These are phyloP conservation scores for Halictus ligatus DNA, from an alignment of 2,888 invertebrate genomes.

Conservation along the genomic window DNA sequence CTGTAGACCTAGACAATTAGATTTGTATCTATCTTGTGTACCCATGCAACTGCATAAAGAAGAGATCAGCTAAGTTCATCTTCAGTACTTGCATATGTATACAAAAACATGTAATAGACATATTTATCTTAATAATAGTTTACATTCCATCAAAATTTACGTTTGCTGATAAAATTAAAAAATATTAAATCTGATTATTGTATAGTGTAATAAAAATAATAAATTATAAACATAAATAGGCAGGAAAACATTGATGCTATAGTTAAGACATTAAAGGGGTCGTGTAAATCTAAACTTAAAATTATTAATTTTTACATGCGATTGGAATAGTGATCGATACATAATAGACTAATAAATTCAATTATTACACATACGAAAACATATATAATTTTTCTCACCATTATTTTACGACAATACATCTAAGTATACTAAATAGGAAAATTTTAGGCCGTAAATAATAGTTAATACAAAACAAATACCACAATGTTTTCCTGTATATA, in stretches of 20 bases:
- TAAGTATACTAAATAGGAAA: constrained; percentile 33
- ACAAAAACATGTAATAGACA: constrained; percentile 34
- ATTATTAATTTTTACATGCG: not conserved
- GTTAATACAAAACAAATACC: constrained; percentile 19
- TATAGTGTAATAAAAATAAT: constrained; percentile 26
- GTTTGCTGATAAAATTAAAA: constrained; percentile 27
- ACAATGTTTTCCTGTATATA: constrained; percentile 52
- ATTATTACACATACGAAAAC: constrained; percentile 13
- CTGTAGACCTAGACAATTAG: not conserved
- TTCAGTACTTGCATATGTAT: not conserved
- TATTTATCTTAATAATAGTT: constrained; percentile 44
- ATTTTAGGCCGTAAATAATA: constrained; percentile 34
- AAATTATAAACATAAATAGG: constrained; percentile 9
- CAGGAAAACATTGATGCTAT: constrained; percentile 48
- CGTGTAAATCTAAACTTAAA: not conserved
- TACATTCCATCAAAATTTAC: constrained; percentile 56
- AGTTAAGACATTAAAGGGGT: not conserved
- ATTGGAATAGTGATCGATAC: not conserved
- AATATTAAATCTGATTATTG: constrained; percentile 28
- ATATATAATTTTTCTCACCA: constrained; percentile 26
- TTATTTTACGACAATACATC: constrained; percentile 46
- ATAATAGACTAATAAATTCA: not conserved
- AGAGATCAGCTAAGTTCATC: not conserved
- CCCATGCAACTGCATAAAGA: not conserved
- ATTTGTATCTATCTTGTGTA: not conserved